These are phyloP conservation scores for Rhinolophus sinicus DNA, from an alignment of 2,113 vertebrate genomes.

Conservation along the genomic window DNA sequence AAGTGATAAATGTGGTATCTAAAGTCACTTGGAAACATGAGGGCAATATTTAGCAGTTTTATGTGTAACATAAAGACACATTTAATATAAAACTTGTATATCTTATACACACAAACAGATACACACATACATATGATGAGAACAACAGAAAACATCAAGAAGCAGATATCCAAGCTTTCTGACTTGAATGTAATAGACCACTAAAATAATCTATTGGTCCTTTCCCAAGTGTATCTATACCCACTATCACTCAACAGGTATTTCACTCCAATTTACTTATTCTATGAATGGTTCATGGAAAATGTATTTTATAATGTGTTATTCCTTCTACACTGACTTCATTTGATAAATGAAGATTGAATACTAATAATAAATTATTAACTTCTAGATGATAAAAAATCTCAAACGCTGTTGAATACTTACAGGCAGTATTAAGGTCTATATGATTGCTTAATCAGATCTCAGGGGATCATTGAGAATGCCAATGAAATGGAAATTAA, in stretches of 20 bases:
- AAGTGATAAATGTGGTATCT: background rate
- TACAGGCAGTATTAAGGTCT: background rate
- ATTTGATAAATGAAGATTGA: background rate
- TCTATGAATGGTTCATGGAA: conserved; percentile 6
- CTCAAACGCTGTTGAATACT: conserved; percentile 7
- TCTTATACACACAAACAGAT: background rate
- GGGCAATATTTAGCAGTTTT: background rate
- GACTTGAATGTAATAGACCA: background rate
- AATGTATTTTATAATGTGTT: background rate
- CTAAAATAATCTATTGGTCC: background rate
- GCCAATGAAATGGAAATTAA: conserved; percentile 23
- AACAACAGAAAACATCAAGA: background rate
- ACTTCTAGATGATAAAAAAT: background rate
- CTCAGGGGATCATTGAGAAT: conserved; percentile 13
- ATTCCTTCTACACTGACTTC: background rate
- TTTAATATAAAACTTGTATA: background rate
- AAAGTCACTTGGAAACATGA: background rate
- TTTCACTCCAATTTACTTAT: background rate
- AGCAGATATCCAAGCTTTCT: background rate
- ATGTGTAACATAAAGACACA: background rate
- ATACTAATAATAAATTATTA: background rate
- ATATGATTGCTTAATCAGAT: conserved; percentile 43
- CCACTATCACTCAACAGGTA: background rate
- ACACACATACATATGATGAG: background rate
- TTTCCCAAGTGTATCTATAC: background rate